Evolutionary conservation across 2,888 invertebrate species (phyloP).

Genomic region (Drosophila acutilabella): DNA sequence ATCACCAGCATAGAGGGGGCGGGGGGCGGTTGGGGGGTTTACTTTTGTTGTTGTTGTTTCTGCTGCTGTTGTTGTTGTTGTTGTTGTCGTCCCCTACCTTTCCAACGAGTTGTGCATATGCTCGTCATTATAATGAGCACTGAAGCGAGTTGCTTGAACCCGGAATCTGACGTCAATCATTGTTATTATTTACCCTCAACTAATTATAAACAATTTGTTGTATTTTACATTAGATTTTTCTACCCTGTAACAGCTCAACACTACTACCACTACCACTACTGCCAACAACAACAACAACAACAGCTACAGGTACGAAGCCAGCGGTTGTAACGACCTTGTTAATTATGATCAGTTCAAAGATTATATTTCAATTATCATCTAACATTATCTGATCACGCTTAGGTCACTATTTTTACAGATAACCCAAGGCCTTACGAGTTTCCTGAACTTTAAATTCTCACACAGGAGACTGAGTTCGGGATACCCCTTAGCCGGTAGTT

Average conservation of each 20-base stretch:
- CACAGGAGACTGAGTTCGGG: too few relatives aligned
- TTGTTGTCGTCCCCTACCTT: neutral
- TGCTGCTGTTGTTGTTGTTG: neutral
- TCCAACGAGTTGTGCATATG: slow-evolving; percentile 12
- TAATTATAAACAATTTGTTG: slow-evolving; percentile 5
- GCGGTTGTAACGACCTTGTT: neutral
- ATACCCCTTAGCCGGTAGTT: too few relatives aligned
- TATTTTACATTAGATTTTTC: neutral
- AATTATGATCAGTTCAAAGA: neutral
- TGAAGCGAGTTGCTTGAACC: slow-evolving; percentile 26
- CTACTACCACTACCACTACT: too few relatives aligned
- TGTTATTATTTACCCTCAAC: slow-evolving; percentile 15
- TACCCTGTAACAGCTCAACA: neutral
- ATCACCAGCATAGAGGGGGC: neutral
- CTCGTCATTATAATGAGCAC: slow-evolving; percentile 20
- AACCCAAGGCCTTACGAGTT: neutral
- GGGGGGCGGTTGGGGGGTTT: neutral
- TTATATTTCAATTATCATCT: neutral
- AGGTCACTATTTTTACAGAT: neutral
- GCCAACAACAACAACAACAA: too few relatives aligned
- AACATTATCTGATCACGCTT: neutral
- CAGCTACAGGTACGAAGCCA: too few relatives aligned
- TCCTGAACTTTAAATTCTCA: too few relatives aligned
- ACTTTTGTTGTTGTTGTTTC: neutral
- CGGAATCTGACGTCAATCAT: slow-evolving; percentile 22